These are phyloP conservation scores for Turdus rufiventris DNA, from an alignment of 2,113 vertebrate genomes.

Conservation along the genomic window DNA sequence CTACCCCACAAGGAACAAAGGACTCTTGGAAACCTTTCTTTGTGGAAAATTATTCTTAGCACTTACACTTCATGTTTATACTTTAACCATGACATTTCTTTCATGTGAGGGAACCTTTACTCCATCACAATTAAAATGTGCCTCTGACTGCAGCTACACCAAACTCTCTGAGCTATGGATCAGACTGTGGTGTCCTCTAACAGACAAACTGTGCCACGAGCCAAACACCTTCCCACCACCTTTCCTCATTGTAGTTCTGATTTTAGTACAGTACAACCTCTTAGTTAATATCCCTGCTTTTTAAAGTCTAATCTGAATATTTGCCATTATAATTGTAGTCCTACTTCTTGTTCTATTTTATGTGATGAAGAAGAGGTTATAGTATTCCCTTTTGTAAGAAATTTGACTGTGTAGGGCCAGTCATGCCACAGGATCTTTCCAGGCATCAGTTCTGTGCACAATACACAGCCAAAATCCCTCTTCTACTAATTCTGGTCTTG, in stretches of 20 bases:
- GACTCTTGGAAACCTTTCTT: not conserved
- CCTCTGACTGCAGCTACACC: not conserved
- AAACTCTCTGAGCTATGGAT: not conserved
- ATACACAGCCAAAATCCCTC: not conserved
- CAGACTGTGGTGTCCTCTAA: not conserved
- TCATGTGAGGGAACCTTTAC: not conserved
- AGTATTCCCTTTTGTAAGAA: not conserved
- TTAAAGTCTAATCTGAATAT: not conserved
- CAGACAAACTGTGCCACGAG: not conserved
- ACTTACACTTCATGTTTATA: not conserved
- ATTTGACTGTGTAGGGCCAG: not conserved
- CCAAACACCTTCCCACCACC: not conserved
- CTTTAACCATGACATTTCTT: not conserved
- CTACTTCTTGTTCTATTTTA: not conserved
- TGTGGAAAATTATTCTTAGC: not conserved
- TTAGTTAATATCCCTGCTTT: not conserved
- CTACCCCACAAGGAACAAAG: not conserved
- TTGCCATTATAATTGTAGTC: not conserved
- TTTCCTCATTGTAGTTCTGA: not conserved
- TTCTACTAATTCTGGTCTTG: not conserved
- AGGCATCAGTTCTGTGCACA: not conserved
- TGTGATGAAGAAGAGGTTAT: not conserved
- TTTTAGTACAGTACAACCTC: not conserved
- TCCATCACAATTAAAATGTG: not conserved
- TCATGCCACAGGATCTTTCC: not conserved